Evolutionary conservation across 2,113 vertebrate genomes (phyloP).

Genomic region (Gallinago paraguaiae): DNA sequence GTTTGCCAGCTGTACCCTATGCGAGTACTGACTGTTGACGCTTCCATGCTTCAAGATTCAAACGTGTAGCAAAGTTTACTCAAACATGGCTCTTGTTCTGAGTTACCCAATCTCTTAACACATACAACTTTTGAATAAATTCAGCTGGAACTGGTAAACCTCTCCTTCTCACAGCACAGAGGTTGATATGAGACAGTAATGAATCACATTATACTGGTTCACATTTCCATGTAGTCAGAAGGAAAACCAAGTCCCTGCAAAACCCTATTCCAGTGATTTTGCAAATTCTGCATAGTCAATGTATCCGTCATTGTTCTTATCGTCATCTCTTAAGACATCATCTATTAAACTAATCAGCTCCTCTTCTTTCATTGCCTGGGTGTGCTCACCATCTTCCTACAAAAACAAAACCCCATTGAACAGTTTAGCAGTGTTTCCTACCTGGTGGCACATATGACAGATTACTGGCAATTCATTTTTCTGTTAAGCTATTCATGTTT

Average conservation of each 20-base stretch:
- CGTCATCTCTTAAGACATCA: constrained; percentile 90
- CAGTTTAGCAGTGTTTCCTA: not conserved
- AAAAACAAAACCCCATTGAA: not conserved
- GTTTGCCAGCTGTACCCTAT: not conserved
- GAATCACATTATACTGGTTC: constrained; percentile 74
- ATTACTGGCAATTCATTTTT: not conserved
- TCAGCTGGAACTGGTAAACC: not conserved
- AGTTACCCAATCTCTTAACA: not conserved
- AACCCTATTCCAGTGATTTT: constrained; percentile 86
- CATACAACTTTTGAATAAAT: constrained; percentile 10
- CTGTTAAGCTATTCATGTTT: not conserved
- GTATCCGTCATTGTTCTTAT: constrained; percentile 96
- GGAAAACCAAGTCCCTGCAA: not conserved
- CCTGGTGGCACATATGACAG: not conserved
- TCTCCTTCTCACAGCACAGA: constrained; percentile 37
- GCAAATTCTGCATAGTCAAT: constrained; percentile 98
- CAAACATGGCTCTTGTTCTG: not conserved
- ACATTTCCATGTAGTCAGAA: constrained; percentile 49
- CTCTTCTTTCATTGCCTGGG: constrained; percentile 86
- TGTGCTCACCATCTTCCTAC: constrained; percentile 84
- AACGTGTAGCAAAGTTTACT: not conserved
- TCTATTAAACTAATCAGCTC: constrained; percentile 92
- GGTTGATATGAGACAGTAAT: not conserved
- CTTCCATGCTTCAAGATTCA: not conserved
- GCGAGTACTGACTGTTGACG: not conserved